A percentile compares a stretch with the other conserved stretches of the same genome.
Conservation (phyloP, 2,797 vertebrate species). For the Numenius phaeopus region DNA sequence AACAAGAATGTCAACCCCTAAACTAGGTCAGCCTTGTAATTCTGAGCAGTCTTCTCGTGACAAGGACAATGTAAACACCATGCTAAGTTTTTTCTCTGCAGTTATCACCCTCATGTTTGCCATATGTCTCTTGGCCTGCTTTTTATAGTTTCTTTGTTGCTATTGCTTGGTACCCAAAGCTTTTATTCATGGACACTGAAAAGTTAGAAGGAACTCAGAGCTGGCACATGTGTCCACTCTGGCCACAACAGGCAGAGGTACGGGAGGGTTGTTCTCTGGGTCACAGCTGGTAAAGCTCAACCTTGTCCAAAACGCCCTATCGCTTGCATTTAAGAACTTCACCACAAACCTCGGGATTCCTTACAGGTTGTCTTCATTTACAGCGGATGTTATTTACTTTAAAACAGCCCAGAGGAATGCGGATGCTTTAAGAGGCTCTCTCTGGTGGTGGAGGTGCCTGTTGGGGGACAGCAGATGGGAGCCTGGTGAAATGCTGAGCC, state of each 20-base stretch:
- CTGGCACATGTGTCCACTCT: neutral
- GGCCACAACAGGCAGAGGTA: neutral
- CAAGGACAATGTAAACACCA: neutral
- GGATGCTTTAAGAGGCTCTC: neutral
- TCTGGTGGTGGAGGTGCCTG: neutral
- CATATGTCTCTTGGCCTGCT: neutral
- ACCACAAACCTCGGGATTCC: neutral
- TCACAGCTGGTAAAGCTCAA: neutral
- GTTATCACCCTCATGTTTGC: neutral
- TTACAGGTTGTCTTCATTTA: neutral
- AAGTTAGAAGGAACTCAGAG: neutral
- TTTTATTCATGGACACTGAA: neutral
- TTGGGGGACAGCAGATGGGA: neutral
- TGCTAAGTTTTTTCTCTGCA: neutral
- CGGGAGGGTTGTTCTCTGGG: neutral
- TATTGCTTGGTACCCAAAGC: neutral
- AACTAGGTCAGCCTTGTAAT: constrained; percentile 45
- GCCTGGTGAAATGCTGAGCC: neutral
- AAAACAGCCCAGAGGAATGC: neutral
- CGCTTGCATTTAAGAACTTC: neutral
- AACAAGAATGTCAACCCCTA: constrained; percentile 3
- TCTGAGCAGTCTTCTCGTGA: neutral
- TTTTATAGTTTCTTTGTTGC: neutral
- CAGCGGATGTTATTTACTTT: neutral
- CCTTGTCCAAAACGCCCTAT: neutral